Evolutionary conservation across 2,797 vertebrate species (phyloP).

Genomic region (Anniella stebbinsi): DNA sequence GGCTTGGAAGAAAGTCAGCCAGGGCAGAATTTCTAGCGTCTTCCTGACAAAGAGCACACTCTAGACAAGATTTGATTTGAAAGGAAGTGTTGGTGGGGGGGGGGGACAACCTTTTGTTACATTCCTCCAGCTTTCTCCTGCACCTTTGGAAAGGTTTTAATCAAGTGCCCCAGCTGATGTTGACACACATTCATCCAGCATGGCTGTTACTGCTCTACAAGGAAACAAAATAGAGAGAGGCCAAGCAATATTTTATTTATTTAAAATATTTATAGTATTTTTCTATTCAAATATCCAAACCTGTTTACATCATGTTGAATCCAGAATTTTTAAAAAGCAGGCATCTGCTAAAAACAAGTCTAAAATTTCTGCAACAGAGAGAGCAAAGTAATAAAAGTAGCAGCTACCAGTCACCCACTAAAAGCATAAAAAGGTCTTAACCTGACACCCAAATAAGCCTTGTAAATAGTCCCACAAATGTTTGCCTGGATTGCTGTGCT

Average conservation of each 20-base stretch:
- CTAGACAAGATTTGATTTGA: not conserved
- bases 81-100: not conserved
- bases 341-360: not conserved
- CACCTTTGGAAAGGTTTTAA: not conserved
- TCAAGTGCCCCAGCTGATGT: fast-evolving
- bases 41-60: too few species aligned
- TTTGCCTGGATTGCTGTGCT: not conserved
- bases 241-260: not conserved
- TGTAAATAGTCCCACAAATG: not conserved
- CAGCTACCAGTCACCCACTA: not conserved
- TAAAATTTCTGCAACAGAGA: not conserved
- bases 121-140: not conserved
- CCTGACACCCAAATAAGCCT: not conserved
- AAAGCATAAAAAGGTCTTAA: not conserved
- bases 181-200: not conserved
- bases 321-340: not conserved
- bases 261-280: not conserved
- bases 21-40: not conserved
- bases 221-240: not conserved
- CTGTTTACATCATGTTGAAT: not conserved
- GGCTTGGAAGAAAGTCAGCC: not conserved
- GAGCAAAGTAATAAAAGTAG: not conserved
- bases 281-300: not conserved
- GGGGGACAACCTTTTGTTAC: not conserved
- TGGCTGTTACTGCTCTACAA: not conserved